A percentile compares a stretch with the other conserved stretches of the same genome.
These are phyloP conservation scores for Epinotia demarniana DNA, from an alignment of 2,888 invertebrate species.

Conservation along the genomic window DNA sequence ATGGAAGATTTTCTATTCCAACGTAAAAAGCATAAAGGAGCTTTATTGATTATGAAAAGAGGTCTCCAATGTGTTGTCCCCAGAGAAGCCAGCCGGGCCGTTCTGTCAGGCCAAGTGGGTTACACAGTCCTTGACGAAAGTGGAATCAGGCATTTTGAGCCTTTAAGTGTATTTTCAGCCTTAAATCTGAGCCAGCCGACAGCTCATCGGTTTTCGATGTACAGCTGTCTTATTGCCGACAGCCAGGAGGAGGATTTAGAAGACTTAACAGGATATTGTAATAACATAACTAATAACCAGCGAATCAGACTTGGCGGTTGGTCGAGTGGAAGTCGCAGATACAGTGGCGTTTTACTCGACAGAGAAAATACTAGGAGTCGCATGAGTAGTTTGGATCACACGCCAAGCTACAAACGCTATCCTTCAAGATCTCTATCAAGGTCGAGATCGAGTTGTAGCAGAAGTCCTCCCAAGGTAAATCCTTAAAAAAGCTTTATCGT, in stretches of 20 bases:
- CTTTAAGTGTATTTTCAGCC: constrained; percentile 89
- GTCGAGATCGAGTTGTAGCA: constrained; percentile 79
- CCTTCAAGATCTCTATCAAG: constrained; percentile 76
- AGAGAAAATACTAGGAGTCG: constrained; percentile 75
- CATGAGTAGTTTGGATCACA: constrained; percentile 80
- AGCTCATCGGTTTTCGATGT: constrained; percentile 87
- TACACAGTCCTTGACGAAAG: constrained; percentile 91
- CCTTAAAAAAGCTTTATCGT: constrained; percentile 4
- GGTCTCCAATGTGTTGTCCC: constrained; percentile 91
- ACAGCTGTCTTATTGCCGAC: constrained; percentile 85
- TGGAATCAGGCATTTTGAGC: constrained; percentile 90
- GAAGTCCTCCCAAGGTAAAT: constrained; percentile 81
- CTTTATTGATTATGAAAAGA: constrained; percentile 89
- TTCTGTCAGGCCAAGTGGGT: constrained; percentile 89
- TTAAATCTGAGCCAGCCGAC: constrained; percentile 87
- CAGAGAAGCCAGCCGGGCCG: constrained; percentile 89
- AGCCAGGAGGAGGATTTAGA: constrained; percentile 79
- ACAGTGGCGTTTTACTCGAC: constrained; percentile 73
- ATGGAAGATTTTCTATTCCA: constrained; percentile 90
- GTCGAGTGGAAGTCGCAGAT: constrained; percentile 60
- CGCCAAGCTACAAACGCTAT: constrained; percentile 84
- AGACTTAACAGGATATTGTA: constrained; percentile 77
- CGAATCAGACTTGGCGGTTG: constrained; percentile 77
- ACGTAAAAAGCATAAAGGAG: constrained; percentile 83
- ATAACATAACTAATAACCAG: constrained; percentile 75